Evolutionary conservation across 2,888 invertebrate species (phyloP).

Genomic region (Fabriciana adippe): DNA sequence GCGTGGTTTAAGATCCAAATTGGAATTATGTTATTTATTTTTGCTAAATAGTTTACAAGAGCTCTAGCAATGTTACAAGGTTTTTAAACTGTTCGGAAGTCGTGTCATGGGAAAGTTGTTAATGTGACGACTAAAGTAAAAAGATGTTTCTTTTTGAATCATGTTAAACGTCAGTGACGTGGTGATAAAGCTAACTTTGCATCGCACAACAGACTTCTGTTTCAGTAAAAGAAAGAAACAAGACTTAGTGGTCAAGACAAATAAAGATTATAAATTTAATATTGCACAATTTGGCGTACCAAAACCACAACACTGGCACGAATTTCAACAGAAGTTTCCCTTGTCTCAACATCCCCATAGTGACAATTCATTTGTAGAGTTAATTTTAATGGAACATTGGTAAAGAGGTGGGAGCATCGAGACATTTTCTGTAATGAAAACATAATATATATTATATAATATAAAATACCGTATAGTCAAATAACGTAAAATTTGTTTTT

Average conservation of each 20-base stretch:
- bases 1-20: constrained; percentile 61
- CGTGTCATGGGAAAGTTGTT: constrained; percentile 21
- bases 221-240: not conserved
- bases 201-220: not conserved
- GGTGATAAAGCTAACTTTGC: not conserved
- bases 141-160: constrained; percentile 4
- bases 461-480: not conserved
- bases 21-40: constrained; percentile 57
- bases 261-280: not conserved
- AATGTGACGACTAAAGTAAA: not conserved
- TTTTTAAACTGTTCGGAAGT: constrained; percentile 21
- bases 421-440: constrained; percentile 20
- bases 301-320: constrained; percentile 22
- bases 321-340: constrained; percentile 29
- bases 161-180: not conserved
- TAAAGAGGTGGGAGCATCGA: constrained; percentile 42
- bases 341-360: constrained; percentile 29
- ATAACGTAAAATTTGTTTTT: too few relatives aligned
- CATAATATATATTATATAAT: too few relatives aligned
- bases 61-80: constrained; percentile 19
- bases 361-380: constrained; percentile 65
- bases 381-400: constrained; percentile 51
- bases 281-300: not conserved
- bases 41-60: constrained; percentile 54
- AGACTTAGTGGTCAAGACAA: not conserved